Base-by-base conservation (phyloP, 2,113 vertebrate genomes). In the Heteronetta atricapilla region DNA sequence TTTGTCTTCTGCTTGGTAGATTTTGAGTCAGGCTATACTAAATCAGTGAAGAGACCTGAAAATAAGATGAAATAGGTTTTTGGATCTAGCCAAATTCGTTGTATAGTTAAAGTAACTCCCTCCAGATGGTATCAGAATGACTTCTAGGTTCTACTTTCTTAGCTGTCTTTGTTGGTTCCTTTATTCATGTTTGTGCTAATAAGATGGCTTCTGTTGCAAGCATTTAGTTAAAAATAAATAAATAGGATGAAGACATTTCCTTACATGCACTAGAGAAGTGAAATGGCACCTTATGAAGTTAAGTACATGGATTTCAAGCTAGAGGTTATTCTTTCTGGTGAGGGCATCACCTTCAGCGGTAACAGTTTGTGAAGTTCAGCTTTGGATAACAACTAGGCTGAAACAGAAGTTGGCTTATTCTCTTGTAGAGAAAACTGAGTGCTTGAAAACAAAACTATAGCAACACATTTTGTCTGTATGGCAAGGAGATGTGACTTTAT, bases 91-190 rank as follows among this genome's bases (percentile, higher is more conserved):
- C 55, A 74, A 73, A 70, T 76, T 83, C 56, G 63, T 17, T 77
- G 90, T 92, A 60, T 84, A 86, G 52, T 69, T 72, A 3, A 40
- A 90, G 60, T 42, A 77, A 81, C 42, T 93, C 79, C 26, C 29
- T 82, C 79, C 85, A 86, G 79, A 91, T 97, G 85, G 85, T 82
- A 34, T 67, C 52, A 72, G 85, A 70, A 70, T 33, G 52, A 72
- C 59, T 94, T 87, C 11, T 50, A 52, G 48, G 36, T 63, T 94
- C 94, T 67, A 12, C n/a, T 90, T 76, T 82, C 38, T 74, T 81
- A 79, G 78, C 75, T 88, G 53, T 62, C 55, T 68, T 7, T 75
- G 19, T 66, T 84, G 59, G 21, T 80, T 82, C 70, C 36, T 91
- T 69, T 93, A 40, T 44, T 85, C 34, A 5, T 82, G 2, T 58